Evolutionary conservation across 2,113 vertebrate species (phyloP), one percentile per base, ranked within the genome.

Genomic region (Beaufortia kweichowensis): DNA sequence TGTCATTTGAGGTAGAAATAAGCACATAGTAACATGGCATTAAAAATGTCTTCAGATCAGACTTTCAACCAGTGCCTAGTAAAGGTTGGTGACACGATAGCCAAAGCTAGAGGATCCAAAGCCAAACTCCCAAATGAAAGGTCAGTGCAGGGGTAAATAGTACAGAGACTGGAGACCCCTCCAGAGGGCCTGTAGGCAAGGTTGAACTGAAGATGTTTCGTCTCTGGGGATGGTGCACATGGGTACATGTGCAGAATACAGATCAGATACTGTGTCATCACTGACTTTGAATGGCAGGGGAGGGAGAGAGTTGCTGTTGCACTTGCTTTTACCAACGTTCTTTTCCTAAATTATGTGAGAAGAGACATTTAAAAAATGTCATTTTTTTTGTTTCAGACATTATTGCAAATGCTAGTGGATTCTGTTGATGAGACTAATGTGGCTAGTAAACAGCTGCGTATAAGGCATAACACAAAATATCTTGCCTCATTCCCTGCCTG

Each of bases 101-200:
- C 53, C 33, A 65, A 66, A 63, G 62, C 78, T 65, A 43, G 23
- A 11, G 48, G 62, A 46, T 24, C 24, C 43, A 72, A 46, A 63
- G 55, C 14, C 29, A 39, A 60, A 61, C 43, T 68, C 67, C 50
- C 48, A 63, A 68, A 21, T 62, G 46, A 74, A 79, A 80, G 68
- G 78, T 83, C 68, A 74, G 66, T 62, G 56, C 57, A 23, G 71
- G 61, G 57, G 43, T 62, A 77, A 76, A 39, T 75, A 79, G 77
- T 60, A 57, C 55, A 73, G 61, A 21, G 53, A 53, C 17, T 59
- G 4, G 56, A 1, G 14, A 68, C 39, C 62, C 81, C 74, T 77
- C 56, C 41, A 48, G 74, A 43, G 72, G 26, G 46, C 55, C 68
- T 73, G 24, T 39, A 63, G 74, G 68, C 61, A 43, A 41, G 41